Percentiles rank a stretch among this genome's conserved stretches.
Conservation (phyloP, 2,113 vertebrate species). For the Leptosomus discolor region DNA sequence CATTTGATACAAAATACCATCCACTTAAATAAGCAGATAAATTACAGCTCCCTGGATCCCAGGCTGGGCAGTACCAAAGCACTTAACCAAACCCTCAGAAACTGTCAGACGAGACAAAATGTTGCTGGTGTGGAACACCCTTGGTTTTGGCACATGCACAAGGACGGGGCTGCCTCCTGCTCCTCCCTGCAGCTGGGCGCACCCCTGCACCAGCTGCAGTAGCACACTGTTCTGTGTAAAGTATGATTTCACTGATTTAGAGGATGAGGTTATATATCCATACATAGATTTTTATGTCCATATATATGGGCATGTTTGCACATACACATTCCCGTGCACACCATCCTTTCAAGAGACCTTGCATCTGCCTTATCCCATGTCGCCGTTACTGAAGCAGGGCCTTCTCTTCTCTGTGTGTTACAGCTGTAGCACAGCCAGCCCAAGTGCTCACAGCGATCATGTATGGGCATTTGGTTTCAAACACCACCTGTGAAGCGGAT, state of each 20-base stretch:
- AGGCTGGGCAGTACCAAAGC: not conserved
- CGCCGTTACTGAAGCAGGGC: not conserved
- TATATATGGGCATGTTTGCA: rapidly evolving
- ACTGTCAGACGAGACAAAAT: not conserved
- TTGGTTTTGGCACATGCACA: rapidly evolving
- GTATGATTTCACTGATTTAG: rapidly evolving
- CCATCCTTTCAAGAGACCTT: not conserved
- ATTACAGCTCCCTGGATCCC: not conserved
- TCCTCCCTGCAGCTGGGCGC: not conserved
- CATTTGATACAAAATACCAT: not conserved
- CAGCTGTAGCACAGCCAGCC: not conserved
- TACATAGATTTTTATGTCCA: rapidly evolving
- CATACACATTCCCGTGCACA: too few relatives aligned
- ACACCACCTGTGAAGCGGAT: not conserved
- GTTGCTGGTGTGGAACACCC: not conserved
- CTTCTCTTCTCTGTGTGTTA: not conserved
- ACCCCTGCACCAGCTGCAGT: not conserved
- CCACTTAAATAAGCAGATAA: not conserved
- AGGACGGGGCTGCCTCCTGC: rapidly evolving
- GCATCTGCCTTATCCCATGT: not conserved
- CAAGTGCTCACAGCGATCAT: rapidly evolving
- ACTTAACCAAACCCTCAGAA: not conserved
- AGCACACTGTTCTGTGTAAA: not conserved
- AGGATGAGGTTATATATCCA: not conserved
- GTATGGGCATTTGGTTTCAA: not conserved